Evolutionary conservation across 2,113 vertebrate genomes (phyloP), one percentile per base, ranked within the genome.

Genomic region (Myiagra hebetior): DNA sequence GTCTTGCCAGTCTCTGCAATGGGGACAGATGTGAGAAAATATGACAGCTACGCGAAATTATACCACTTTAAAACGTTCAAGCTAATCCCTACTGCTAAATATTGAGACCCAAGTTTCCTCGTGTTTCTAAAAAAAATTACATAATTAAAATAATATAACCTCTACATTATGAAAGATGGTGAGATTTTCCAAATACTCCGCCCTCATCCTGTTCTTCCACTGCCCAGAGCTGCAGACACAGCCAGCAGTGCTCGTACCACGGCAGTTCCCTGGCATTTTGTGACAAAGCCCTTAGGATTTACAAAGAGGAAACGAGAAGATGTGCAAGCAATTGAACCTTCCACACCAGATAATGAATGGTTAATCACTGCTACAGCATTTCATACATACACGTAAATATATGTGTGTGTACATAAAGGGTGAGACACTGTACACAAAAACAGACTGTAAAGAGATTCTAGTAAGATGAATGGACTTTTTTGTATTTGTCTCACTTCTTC

Each of bases 241-340:
- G 39, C 10, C 3, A 78, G 37, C 17, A 33, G 1, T 8, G 6
- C 7, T 21, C 0, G 0, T 8, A 18, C 15, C 3, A 1, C 10
- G 73, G 42, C 53, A 52, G n/a, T 4, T 23, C 49, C 39, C 28
- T 16, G n/a, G 35, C 10, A 9, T 41, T 46, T 72, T 26, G 37
- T 37, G 39, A 59, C 21, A 60, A 57, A 79, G 26, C 15, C 67
- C 56, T 88, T 22, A 39, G 19, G 63, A 63, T 57, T 46, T 12
- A 70, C 10, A 33, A 47, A 81, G 37, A 44, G 18, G 20, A 33
- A 55, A 89, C 30, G 11, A 69, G 1, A 3, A 81, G 30, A 41
- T 85, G 55, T 37, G n/a, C 24, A n/a, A 81, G 44, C 7, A 47
- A n/a, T 0, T 15, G 21, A 68, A 60, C 31, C 23, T 57, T 79